A percentile compares a stretch with the other conserved stretches of the same genome.
Evolutionary conservation across 2,797 vertebrate genomes (phyloP).

Genomic region (Scarus forsteni): DNA sequence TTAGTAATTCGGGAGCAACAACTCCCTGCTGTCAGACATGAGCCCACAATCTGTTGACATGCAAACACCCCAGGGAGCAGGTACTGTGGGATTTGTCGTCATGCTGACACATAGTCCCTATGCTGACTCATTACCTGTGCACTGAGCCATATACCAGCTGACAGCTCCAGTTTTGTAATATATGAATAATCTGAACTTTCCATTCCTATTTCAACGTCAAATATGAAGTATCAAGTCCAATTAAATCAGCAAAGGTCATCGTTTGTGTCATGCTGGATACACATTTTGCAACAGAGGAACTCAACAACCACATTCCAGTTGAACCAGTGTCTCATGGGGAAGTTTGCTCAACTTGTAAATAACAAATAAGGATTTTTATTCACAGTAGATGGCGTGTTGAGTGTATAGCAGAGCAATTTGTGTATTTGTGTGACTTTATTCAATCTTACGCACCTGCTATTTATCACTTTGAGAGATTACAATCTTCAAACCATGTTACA

Average conservation of each 20-base stretch:
- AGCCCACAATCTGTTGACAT: slow-evolving; percentile 37
- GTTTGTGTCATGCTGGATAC: neutral
- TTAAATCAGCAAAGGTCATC: slow-evolving; percentile 26
- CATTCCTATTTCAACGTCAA: neutral
- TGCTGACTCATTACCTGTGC: slow-evolving; percentile 28
- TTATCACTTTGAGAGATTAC: slow-evolving; percentile 43
- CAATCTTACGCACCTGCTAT: slow-evolving; percentile 24
- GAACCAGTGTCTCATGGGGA: slow-evolving; percentile 11
- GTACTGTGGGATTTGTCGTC: slow-evolving; percentile 24
- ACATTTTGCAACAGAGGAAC: neutral
- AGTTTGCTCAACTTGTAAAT: neutral
- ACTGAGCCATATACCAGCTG: neutral
- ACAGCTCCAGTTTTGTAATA: slow-evolving; percentile 14
- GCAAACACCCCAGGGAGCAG: slow-evolving; percentile 26
- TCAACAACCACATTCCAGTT: neutral
- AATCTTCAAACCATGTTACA: slow-evolving; percentile 20
- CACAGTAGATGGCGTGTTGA: slow-evolving; percentile 12
- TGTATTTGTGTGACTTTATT: slow-evolving; percentile 27
- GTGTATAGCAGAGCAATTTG: slow-evolving; percentile 34
- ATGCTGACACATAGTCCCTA: neutral
- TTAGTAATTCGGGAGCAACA: slow-evolving; percentile 11
- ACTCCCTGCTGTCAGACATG: slow-evolving; percentile 17
- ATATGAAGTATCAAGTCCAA: neutral
- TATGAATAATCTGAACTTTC: slow-evolving; percentile 8
- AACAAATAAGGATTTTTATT: slow-evolving; percentile 7